phyloP scores from a whole-genome alignment of 1,140 invertebrate species.

The Zaprionus gabonicus region DNA sequence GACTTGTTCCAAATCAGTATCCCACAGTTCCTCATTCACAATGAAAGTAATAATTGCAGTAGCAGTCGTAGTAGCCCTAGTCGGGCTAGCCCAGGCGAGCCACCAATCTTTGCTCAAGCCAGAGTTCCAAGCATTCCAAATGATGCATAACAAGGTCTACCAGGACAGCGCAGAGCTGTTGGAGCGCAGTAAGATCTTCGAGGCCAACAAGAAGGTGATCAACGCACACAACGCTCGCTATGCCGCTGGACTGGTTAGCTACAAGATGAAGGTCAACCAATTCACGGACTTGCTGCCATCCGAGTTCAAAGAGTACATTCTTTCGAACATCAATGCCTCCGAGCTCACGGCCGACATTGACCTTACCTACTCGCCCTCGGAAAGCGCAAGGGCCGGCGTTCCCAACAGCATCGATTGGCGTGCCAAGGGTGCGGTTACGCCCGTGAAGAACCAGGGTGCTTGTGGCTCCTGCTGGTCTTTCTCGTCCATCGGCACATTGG shows the following conservation, averaged over 20 bases:
- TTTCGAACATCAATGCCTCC: not conserved
- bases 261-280: slow-evolving; percentile 90
- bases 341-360: not conserved
- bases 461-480: slow-evolving; percentile 98
- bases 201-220: slow-evolving; percentile 92
- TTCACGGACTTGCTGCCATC: slow-evolving; percentile 93
- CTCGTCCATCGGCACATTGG: slow-evolving; percentile 93
- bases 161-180: slow-evolving; percentile 7
- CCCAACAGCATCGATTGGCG: slow-evolving; percentile 29
- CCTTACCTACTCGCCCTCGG: not conserved
- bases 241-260: slow-evolving; percentile 87
- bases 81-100: not conserved
- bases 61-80: not conserved
- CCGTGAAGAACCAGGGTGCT: slow-evolving; percentile 93
- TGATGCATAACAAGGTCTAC: slow-evolving; percentile 15
- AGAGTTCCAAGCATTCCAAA: slow-evolving; percentile 2
- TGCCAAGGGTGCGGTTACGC: slow-evolving; percentile 92
- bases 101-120: not conserved
- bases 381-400: not conserved
- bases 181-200: slow-evolving; percentile 91
- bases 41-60: slow-evolving; percentile 5
- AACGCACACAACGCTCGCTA: slow-evolving; percentile 91
- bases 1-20: no score
- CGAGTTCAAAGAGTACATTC: slow-evolving; percentile 87
- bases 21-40: not conserved